A percentile compares a stretch with the other conserved stretches of the same genome.
These are phyloP conservation scores for Jordanella pulchra DNA, from an alignment of 2,797 vertebrate species.

Conservation along the genomic window DNA sequence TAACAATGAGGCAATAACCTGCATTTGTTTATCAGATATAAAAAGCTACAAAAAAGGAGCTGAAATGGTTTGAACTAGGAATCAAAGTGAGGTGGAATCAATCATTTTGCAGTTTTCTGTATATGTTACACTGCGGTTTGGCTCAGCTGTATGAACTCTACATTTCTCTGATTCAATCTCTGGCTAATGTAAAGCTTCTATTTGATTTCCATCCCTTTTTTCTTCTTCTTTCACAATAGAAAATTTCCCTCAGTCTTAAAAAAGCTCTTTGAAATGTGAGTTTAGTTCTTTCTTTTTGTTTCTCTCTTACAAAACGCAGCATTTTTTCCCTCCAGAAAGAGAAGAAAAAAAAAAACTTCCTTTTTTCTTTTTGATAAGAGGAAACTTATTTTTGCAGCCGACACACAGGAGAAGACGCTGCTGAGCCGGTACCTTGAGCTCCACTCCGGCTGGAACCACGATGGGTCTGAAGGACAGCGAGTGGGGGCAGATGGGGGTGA, in stretches of 20 bases:
- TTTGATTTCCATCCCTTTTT: background rate
- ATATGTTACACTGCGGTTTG: background rate
- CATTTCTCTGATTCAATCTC: background rate
- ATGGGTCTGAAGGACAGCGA: constrained; percentile 86
- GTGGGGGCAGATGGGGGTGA: constrained; percentile 86
- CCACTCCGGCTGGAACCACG: constrained; percentile 84
- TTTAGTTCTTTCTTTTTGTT: background rate
- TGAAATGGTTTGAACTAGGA: background rate
- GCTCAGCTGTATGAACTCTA: background rate
- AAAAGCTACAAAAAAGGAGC: background rate
- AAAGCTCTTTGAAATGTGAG: background rate
- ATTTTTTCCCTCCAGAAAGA: background rate
- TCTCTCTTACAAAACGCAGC: background rate
- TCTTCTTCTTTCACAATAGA: background rate
- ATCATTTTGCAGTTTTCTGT: background rate
- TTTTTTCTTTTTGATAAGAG: background rate
- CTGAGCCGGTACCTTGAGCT: constrained; percentile 74
- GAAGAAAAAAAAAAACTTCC: background rate
- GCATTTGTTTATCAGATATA: background rate
- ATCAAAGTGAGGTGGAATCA: background rate
- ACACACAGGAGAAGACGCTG: background rate
- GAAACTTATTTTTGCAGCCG: background rate
- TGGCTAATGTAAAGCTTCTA: background rate
- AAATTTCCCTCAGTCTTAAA: background rate
- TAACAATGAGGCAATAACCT: background rate